Evolutionary conservation across 2,113 vertebrate species (phyloP).

Genomic region (Oncorhynchus gorbuscha): DNA sequence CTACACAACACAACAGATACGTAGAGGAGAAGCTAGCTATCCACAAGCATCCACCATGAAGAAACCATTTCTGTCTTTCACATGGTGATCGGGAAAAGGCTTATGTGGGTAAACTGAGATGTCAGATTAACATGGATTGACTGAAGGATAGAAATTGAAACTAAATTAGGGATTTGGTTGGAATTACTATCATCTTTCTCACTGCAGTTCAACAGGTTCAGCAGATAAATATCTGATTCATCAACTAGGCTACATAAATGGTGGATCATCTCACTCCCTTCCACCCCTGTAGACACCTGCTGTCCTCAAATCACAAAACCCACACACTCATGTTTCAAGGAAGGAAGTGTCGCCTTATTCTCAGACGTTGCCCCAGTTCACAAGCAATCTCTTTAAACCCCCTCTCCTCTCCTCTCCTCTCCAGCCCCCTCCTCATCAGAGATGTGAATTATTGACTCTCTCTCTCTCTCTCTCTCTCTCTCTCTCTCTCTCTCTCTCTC

Average conservation of each 20-base stretch:
- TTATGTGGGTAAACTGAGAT: neutral
- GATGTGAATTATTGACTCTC: conserved; percentile 75
- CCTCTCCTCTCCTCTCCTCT: neutral
- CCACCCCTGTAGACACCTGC: neutral
- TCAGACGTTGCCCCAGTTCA: conserved; percentile 1
- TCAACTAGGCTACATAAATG: conserved; percentile 22
- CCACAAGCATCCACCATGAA: too few relatives aligned
- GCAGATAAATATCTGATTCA: neutral
- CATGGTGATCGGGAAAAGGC: neutral
- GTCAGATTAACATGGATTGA: neutral
- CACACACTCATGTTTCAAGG: neutral
- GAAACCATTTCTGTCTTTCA: too few relatives aligned
- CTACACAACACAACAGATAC: too few relatives aligned
- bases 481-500: conserved; percentile 13
- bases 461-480: conserved; percentile 18
- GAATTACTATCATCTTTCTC: conserved; percentile 58
- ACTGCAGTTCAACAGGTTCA: conserved; percentile 38
- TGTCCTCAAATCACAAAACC: neutral
- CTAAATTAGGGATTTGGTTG: conserved; percentile 36
- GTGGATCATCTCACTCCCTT: conserved; percentile 7
- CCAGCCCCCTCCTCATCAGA: conserved; percentile 7
- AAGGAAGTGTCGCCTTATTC: neutral
- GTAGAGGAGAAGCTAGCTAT: too few relatives aligned
- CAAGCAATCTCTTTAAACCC: conserved; percentile 27
- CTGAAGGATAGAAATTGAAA: neutral